A percentile compares a stretch with the other conserved stretches of the same genome.
phyloP scores from a whole-genome alignment of 2,888 invertebrate species.

The Cryptus armator region DNA sequence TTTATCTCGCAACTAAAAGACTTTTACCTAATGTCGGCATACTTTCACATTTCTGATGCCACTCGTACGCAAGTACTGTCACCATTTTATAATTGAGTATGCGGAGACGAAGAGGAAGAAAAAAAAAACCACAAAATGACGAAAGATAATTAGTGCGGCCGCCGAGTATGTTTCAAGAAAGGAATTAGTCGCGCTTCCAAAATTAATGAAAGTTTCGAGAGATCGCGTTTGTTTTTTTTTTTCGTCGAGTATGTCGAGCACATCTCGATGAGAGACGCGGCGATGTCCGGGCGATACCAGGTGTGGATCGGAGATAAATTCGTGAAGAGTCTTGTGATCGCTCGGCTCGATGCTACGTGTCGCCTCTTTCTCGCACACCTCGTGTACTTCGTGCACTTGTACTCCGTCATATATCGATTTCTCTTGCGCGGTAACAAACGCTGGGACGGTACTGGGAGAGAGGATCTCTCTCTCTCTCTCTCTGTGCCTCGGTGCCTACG shows the following conservation, averaged over 20 bases:
- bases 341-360: background rate
- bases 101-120: background rate
- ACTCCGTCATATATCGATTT: conserved; percentile 67
- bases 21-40: conserved; percentile 60
- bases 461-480: conserved; percentile 7
- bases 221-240: background rate
- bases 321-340: background rate
- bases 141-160: background rate
- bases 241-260: conserved; percentile 11
- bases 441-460: background rate
- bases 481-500: conserved; percentile 4
- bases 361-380: background rate
- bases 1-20: conserved; percentile 38
- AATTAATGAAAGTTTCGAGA: conserved; percentile 5
- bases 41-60: conserved; percentile 64
- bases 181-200: background rate
- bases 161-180: background rate
- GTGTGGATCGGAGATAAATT: conserved; percentile 18
- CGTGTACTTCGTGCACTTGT: conserved; percentile 17
- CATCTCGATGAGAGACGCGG: background rate
- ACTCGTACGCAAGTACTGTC: background rate
- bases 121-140: background rate
- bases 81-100: conserved; percentile 24
- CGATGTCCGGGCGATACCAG: no score
- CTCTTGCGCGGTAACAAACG: conserved; percentile 50